Conservation (phyloP, 1,140 invertebrate genomes). For the Eubasilissa regina region DNA sequence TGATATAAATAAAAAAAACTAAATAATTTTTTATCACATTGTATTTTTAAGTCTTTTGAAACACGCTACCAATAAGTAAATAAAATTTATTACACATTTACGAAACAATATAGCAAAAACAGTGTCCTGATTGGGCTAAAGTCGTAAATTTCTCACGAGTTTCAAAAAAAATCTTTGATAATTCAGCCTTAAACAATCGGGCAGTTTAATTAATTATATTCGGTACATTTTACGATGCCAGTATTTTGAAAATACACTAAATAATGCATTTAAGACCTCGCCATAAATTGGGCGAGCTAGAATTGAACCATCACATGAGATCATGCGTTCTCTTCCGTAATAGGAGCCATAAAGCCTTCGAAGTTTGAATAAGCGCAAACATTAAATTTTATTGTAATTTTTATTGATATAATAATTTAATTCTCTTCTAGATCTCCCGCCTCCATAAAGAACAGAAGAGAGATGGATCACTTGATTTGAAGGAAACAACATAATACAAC, state of each 20-base stretch:
- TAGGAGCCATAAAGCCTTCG: neutral
- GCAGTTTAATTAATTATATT: constrained; percentile 16
- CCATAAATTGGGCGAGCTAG: neutral
- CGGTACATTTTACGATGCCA: constrained; percentile 6
- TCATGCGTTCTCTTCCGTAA: constrained; percentile 7
- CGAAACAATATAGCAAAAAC: too few relatives aligned
- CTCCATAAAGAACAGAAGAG: too few relatives aligned
- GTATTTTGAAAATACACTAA: constrained; percentile 8
- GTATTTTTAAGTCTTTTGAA: too few relatives aligned
- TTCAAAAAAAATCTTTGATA: neutral
- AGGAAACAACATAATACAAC: too few relatives aligned
- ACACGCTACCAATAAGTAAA: too few relatives aligned
- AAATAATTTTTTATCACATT: too few relatives aligned
- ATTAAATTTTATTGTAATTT: neutral
- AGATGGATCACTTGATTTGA: too few relatives aligned
- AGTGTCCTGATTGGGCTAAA: too few relatives aligned
- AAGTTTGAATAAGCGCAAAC: neutral
- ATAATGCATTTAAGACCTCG: neutral
- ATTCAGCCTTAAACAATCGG: neutral
- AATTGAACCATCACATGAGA: constrained; percentile 24
- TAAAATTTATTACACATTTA: too few relatives aligned
- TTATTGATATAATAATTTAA: neutral
- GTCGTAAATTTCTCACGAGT: neutral
- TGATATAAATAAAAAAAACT: too few relatives aligned
- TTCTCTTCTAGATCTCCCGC: too few relatives aligned